Base-by-base conservation (phyloP, 2,888 invertebrate species). In the Plebejus argus region DNA sequence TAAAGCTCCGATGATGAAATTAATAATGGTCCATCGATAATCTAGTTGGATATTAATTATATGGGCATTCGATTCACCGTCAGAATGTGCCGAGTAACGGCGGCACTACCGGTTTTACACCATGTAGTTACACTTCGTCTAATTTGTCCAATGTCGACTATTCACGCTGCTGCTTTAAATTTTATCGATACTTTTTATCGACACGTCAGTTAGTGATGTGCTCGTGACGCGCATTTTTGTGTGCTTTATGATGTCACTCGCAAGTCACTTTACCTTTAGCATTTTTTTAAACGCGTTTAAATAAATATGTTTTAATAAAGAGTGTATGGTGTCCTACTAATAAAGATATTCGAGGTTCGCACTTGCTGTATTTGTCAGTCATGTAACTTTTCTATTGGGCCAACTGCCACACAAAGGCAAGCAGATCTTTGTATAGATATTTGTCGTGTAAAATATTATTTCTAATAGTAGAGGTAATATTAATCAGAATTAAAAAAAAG, bases 21-120 rank as follows among this genome's bases (percentile, higher is more conserved):
- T 84, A 86, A 87, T 86, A 88, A 87, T 87, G 86, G 83, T 83
- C 84, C 83, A 83, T 83, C 85, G 84, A 88, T 91, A 91, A 90
- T 91, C 86, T 88, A 85, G 86, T 89, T 89, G 89, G 89, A 91
- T 92, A 92, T 92, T 93, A 92, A 93, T 93, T 92, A 90, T 91
- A 90, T 89, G 87, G 83, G 83, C 83, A 87, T 89, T 89, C 88
- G 89, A 90, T 90, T 88, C 87, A 88, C 86, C 89, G 88, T 89
- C 89, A 88, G 91, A 91, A 90, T 90, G 89, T 91, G 92, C 89
- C 87, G 87, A 86, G 89, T 81, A 92, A 92, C 90, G 93, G 90
- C 89, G 86, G 86, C 87, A 86, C 93, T 93, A 93, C 93, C 92
- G 93, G 93, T 92, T 93, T 93, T 93, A 92, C 93, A 86, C 91